Percentiles rank a stretch among this genome's conserved stretches.
Evolutionary conservation across 2,888 invertebrate genomes (phyloP).

Genomic region (Phaonia tiefii): DNA sequence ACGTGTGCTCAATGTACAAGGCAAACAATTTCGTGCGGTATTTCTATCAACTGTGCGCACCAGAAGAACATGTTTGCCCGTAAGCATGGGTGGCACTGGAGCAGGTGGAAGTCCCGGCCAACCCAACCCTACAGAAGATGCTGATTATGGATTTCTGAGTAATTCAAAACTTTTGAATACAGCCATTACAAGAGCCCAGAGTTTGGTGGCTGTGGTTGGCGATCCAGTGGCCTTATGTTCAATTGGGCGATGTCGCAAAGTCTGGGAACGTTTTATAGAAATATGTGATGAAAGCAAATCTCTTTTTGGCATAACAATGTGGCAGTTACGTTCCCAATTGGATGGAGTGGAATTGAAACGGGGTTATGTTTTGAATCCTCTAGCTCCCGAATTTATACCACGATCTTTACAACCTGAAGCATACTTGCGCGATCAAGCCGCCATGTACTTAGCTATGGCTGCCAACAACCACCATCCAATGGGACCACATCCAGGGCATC

Average conservation of each 20-base stretch:
- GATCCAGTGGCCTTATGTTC: conserved; percentile 92
- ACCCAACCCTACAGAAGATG: conserved; percentile 81
- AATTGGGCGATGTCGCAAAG: conserved; percentile 89
- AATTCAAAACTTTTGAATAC: conserved; percentile 91
- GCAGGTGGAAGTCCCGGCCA: conserved; percentile 68
- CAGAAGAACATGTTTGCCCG: conserved; percentile 85
- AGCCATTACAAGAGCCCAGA: conserved; percentile 90
- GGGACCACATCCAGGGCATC: conserved; percentile 70
- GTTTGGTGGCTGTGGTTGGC: conserved; percentile 90
- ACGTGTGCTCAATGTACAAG: conserved; percentile 91
- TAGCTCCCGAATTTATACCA: conserved; percentile 91
- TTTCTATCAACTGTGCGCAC: conserved; percentile 89
- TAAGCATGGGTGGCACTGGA: conserved; percentile 68
- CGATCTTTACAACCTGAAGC: conserved; percentile 82
- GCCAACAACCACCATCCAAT: conserved; percentile 71
- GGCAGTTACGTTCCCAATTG: conserved; percentile 84
- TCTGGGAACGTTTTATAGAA: conserved; percentile 90
- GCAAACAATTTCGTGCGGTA: conserved; percentile 92
- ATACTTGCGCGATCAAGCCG: conserved; percentile 80
- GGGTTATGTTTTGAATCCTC: conserved; percentile 89
- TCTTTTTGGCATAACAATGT: conserved; percentile 87
- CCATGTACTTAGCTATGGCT: conserved; percentile 75
- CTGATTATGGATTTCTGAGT: conserved; percentile 91
- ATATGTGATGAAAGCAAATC: conserved; percentile 87
- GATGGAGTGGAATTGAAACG: conserved; percentile 88